phyloP scores from a whole-genome alignment of 2,113 vertebrate genomes.

The mouse (Mus musculus) region DNA sequence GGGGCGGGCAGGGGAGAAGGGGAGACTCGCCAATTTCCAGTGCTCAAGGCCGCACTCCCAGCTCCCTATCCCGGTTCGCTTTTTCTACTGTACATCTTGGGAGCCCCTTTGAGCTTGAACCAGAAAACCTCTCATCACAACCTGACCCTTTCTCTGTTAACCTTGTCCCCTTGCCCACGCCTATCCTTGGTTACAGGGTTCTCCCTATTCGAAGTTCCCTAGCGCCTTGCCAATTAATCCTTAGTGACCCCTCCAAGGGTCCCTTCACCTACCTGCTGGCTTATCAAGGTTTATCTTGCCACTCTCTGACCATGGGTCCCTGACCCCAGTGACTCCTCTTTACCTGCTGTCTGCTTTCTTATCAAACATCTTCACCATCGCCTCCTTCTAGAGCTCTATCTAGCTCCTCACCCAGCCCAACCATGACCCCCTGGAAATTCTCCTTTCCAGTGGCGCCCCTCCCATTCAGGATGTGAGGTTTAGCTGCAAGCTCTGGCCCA shows the following conservation, averaged over 20 bases:
- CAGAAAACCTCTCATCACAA: neutral
- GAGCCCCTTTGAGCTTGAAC: neutral
- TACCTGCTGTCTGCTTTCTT: neutral
- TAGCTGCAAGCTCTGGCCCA: neutral
- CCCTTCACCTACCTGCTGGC: neutral
- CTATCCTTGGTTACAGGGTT: constrained; percentile 22
- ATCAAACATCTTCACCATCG: neutral
- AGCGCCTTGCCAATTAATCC: neutral
- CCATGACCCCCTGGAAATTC: neutral
- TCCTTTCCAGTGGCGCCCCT: neutral
- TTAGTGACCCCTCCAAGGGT: neutral
- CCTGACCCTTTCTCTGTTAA: neutral
- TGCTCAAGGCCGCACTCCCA: constrained; percentile 24
- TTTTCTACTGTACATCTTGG: neutral
- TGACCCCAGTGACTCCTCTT: neutral
- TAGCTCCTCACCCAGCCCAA: neutral
- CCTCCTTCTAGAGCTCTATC: neutral
- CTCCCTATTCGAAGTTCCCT: constrained; percentile 50
- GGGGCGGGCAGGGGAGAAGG: constrained; percentile 60
- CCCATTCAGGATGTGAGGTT: neutral
- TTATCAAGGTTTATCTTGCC: neutral
- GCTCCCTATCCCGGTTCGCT: neutral
- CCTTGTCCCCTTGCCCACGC: neutral
- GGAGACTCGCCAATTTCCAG: constrained; percentile 67
- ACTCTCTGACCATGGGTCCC: neutral